Evolutionary conservation across 1,140 invertebrate species (phyloP).

Genomic region (Drosophila ohnishii): DNA sequence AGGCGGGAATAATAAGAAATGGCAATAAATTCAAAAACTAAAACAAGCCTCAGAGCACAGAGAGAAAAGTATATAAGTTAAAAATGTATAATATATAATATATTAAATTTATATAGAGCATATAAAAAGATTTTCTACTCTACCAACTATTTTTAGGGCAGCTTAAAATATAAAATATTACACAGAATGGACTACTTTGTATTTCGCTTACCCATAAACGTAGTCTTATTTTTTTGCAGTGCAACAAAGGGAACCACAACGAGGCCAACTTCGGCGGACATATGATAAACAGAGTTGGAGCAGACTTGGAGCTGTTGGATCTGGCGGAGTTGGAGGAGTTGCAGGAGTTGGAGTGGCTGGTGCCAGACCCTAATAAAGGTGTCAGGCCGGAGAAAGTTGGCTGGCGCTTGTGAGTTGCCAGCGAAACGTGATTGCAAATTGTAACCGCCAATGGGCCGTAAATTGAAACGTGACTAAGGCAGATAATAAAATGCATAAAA

Average conservation of each 20-base stretch:
- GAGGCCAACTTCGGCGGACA: constrained; percentile 60
- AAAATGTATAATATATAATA: background rate
- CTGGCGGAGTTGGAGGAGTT: constrained; percentile 27
- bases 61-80: background rate
- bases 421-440: constrained; percentile 82
- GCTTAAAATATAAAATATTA: background rate
- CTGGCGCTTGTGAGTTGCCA: constrained; percentile 28
- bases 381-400: constrained; percentile 69
- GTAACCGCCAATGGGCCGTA: constrained; percentile 83
- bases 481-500: constrained; percentile 82
- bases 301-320: constrained; percentile 39
- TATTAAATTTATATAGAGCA: background rate
- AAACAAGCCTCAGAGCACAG: constrained; percentile 55
- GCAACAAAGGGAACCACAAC: constrained; percentile 36
- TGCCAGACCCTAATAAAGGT: constrained; percentile 73
- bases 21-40: constrained; percentile 81
- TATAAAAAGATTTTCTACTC: too few relatives aligned
- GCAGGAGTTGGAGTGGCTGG: constrained; percentile 48
- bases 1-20: constrained; percentile 68
- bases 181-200: background rate
- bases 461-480: constrained; percentile 83
- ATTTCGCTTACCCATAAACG: background rate
- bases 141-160: background rate
- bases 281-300: constrained; percentile 71
- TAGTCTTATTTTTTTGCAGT: background rate